Conservation (phyloP, 1,140 invertebrate species). For the Caenorhabditis inopinata region DNA sequence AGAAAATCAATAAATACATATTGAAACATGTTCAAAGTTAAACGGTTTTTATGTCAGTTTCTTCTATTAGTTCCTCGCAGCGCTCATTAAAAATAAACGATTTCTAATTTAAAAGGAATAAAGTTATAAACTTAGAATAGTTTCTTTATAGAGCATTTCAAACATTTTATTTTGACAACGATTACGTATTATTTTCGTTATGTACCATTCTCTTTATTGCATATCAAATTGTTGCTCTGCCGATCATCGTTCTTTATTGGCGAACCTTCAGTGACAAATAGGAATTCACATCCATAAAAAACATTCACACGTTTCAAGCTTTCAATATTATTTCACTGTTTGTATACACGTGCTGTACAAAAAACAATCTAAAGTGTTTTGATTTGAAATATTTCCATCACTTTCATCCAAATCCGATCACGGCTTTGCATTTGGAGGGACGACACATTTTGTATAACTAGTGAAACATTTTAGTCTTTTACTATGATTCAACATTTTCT, state of each 20-base stretch:
- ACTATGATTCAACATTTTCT: background rate
- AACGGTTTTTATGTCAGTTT: too few species aligned
- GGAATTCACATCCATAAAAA: slow-evolving; percentile 18
- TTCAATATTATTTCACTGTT: background rate
- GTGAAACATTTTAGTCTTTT: too few species aligned
- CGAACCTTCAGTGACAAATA: background rate
- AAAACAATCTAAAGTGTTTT: background rate
- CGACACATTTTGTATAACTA: too few species aligned
- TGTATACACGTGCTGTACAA: background rate
- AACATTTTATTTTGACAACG: too few species aligned
- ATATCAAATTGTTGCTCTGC: background rate
- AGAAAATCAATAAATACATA: too few species aligned
- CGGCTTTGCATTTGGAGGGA: too few species aligned
- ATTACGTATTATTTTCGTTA: slow-evolving; percentile 1
- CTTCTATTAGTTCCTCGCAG: too few species aligned
- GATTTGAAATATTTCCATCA: background rate
- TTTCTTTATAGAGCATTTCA: too few species aligned
- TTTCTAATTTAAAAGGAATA: too few species aligned
- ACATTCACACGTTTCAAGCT: background rate
- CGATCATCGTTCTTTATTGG: background rate
- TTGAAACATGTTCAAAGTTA: too few species aligned
- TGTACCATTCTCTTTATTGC: background rate
- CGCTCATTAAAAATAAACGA: too few species aligned
- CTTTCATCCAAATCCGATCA: background rate
- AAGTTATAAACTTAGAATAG: too few species aligned